Evolutionary conservation across 2,888 invertebrate species (phyloP), one percentile per base, ranked within the genome.

Genomic region (Frankliniella fusca): DNA sequence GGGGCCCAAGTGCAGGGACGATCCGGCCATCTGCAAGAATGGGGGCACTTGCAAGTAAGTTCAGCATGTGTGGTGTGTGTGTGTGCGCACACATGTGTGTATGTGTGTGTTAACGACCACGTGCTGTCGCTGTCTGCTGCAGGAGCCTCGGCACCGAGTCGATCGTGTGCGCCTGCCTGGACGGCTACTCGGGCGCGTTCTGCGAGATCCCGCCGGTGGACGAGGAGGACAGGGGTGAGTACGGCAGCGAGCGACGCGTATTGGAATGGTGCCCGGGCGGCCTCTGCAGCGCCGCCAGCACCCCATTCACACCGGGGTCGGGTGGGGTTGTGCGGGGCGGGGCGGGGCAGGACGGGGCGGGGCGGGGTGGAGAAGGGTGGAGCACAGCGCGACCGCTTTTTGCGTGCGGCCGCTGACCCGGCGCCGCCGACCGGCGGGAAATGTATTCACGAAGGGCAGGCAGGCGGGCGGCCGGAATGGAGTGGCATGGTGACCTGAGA

Each of bases 41-140:
- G 94, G 93, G 65, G 96, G 94, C 83, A 93, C 91, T 81, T 97
- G 97, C 93, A 93, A 94, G 96, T 96, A 91, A 91, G 89, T 83
- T 3, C 3, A 65, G 12, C 65, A 20, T 15, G n/a, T n/a, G n/a
- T n/a, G n/a, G n/a, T n/a, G n/a, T n/a, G n/a, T n/a, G n/a, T n/a
- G n/a, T n/a, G n/a, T n/a, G n/a, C n/a, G n/a, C n/a, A n/a, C n/a
- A n/a, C n/a, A n/a, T n/a, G n/a, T n/a, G n/a, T n/a, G n/a, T n/a
- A n/a, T n/a, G n/a, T n/a, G n/a, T n/a, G n/a, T n/a, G n/a, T n/a
- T n/a, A n/a, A n/a, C n/a, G n/a, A n/a, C n/a, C 50, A 9, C 50
- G 1, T 65, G 65, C 7, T 15, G n/a, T 65, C 23, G 7, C 70
- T 70, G 70, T 23, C 70, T 23, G 70, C 70, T 27, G 70, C 70